Conservation (phyloP, 1,140 invertebrate species). For the Caligus rogercresseyi region DNA sequence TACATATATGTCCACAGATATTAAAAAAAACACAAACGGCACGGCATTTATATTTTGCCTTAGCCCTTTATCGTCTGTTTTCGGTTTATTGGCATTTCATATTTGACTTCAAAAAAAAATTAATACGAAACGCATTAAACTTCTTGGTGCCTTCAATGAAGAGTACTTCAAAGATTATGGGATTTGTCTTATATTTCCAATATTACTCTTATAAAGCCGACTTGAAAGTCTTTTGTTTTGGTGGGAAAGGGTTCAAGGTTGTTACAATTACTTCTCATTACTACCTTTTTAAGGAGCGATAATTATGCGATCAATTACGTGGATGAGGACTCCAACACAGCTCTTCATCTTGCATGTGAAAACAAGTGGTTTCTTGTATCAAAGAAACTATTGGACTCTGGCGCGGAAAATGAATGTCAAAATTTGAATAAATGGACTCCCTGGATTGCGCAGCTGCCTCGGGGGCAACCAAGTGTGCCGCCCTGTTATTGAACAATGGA, state of each 20-base stretch:
- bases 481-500: conserved; percentile 29
- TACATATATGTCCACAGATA: no score
- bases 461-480: conserved; percentile 29
- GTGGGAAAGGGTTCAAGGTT: conserved; percentile 5
- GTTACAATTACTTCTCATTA: neutral
- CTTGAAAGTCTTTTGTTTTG: no score
- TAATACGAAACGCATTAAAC: no score
- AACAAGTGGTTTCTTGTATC: conserved; percentile 30
- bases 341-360: conserved; percentile 31
- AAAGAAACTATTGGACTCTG: conserved; percentile 29
- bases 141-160: no score
- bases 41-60: no score
- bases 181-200: no score
- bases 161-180: no score
- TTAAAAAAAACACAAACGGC: no score
- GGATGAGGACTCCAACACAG: conserved; percentile 30
- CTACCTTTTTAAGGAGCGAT: neutral
- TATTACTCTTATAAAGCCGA: no score
- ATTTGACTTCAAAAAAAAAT: no score
- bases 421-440: conserved; percentile 34
- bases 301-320: conserved; percentile 27
- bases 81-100: no score
- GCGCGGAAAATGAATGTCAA: conserved; percentile 32
- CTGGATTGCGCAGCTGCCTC: conserved; percentile 34
- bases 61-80: no score